phyloP scores from a whole-genome alignment of 2,113 vertebrate genomes.

The Stigmatopora argus region DNA sequence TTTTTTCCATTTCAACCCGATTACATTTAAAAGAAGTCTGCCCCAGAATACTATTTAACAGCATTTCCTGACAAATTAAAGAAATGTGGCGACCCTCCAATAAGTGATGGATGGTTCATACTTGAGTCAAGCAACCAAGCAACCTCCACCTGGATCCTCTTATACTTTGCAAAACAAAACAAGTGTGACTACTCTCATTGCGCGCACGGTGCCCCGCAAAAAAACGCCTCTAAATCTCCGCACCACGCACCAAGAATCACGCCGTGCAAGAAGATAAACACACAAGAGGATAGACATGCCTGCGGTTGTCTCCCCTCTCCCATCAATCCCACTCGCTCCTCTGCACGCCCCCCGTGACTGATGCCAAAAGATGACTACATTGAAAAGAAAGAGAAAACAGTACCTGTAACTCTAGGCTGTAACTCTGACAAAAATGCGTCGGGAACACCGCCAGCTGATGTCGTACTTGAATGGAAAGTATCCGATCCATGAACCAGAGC shows the following conservation, averaged over 20 bases:
- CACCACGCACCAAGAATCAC: slow-evolving; percentile 31
- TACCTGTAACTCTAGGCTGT: slow-evolving; percentile 76
- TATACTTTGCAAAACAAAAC: slow-evolving; percentile 18
- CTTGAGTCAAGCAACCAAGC: background rate
- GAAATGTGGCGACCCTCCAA: background rate
- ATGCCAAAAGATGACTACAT: background rate
- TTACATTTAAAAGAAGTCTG: background rate
- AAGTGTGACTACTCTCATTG: background rate
- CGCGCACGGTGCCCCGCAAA: background rate
- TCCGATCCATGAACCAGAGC: slow-evolving; percentile 71
- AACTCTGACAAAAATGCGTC: slow-evolving; percentile 63
- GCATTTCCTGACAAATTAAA: background rate
- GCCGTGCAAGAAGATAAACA: slow-evolving; percentile 34
- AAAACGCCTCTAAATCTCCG: slow-evolving; percentile 3
- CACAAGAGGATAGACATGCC: slow-evolving; percentile 36
- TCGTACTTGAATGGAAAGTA: slow-evolving; percentile 71
- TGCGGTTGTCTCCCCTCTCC: slow-evolving; percentile 32
- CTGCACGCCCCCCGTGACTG: slow-evolving; percentile 3
- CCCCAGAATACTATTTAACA: background rate
- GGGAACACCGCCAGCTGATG: slow-evolving; percentile 67
- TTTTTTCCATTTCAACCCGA: background rate
- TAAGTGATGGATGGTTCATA: background rate
- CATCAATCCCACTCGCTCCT: slow-evolving; percentile 32
- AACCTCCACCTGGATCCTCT: slow-evolving; percentile 6
- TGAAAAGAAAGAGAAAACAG: background rate